phyloP scores from a whole-genome alignment of 2,113 vertebrate genomes.

The Vulpes ferrilata region DNA sequence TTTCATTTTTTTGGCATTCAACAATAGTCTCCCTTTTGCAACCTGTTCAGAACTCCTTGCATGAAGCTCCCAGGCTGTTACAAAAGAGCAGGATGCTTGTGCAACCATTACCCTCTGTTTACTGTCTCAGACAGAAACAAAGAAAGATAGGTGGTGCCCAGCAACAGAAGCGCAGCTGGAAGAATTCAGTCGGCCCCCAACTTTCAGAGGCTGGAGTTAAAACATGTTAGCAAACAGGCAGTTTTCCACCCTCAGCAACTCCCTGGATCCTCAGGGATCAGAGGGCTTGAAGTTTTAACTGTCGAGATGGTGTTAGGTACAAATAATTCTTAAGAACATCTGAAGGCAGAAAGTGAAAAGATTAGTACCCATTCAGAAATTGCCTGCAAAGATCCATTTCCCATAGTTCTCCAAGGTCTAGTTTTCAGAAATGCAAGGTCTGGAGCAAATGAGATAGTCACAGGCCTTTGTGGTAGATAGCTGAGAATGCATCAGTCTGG shows the following conservation, averaged over 20 bases:
- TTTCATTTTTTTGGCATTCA: not conserved
- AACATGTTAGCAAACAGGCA: conserved; percentile 45
- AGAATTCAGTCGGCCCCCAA: conserved; percentile 72
- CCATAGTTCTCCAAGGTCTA: not conserved
- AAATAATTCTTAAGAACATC: not conserved
- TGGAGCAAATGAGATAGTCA: not conserved
- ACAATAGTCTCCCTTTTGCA: conserved; percentile 68
- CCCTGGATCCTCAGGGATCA: not conserved
- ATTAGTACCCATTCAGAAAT: not conserved
- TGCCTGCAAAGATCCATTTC: conserved; percentile 13
- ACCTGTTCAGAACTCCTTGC: conserved; percentile 37
- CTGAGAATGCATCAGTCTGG: not conserved
- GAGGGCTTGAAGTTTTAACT: not conserved
- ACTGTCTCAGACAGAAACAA: conserved; percentile 69
- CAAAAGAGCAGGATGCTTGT: conserved; percentile 68
- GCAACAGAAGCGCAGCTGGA: conserved; percentile 66
- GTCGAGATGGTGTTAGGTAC: not conserved
- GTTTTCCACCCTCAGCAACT: not conserved
- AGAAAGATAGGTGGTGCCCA: conserved; percentile 74
- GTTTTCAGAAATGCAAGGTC: not conserved
- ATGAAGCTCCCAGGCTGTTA: conserved; percentile 62
- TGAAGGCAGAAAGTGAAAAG: not conserved
- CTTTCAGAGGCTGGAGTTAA: conserved; percentile 52
- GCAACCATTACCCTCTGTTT: conserved; percentile 71
- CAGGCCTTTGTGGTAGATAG: not conserved